Percentiles rank a stretch among this genome's conserved stretches.
Evolutionary conservation across 2,113 vertebrate species (phyloP).

Genomic region (Tupaia tana): DNA sequence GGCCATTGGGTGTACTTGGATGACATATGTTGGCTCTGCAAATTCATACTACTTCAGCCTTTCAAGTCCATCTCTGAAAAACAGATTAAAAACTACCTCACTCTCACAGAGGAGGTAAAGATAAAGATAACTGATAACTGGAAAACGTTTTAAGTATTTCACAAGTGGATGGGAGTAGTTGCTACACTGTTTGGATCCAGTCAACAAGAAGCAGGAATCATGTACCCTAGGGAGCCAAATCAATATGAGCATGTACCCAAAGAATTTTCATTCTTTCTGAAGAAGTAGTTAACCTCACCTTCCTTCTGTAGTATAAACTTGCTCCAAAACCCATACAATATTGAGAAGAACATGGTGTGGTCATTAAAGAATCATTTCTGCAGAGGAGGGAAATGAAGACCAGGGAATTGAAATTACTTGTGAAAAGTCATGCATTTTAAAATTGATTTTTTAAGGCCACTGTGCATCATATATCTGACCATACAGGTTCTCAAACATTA

Average conservation of each 20-base stretch:
- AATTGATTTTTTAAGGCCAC: not conserved
- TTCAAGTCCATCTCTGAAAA: not conserved
- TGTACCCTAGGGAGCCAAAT: not conserved
- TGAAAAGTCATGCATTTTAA: not conserved
- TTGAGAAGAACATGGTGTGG: not conserved
- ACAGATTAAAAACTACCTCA: not conserved
- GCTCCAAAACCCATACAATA: not conserved
- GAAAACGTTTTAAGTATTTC: slow-evolving; percentile 9
- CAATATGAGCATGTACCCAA: not conserved
- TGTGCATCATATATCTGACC: not conserved
- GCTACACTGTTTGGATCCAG: not conserved
- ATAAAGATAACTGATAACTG: not conserved
- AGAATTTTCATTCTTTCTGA: not conserved
- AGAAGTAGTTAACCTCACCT: not conserved
- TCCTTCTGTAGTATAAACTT: not conserved
- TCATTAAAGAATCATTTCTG: not conserved
- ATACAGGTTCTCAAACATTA: not conserved
- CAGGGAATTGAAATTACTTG: not conserved
- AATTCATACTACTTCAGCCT: not conserved
- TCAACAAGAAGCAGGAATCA: not conserved
- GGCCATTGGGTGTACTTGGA: not conserved
- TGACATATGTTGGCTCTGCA: not conserved
- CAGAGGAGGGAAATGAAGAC: not conserved
- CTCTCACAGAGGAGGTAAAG: not conserved
- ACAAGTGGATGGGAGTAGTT: not conserved